Base-by-base conservation (phyloP, 2,888 invertebrate species). In the Pilophorus perplexus region DNA sequence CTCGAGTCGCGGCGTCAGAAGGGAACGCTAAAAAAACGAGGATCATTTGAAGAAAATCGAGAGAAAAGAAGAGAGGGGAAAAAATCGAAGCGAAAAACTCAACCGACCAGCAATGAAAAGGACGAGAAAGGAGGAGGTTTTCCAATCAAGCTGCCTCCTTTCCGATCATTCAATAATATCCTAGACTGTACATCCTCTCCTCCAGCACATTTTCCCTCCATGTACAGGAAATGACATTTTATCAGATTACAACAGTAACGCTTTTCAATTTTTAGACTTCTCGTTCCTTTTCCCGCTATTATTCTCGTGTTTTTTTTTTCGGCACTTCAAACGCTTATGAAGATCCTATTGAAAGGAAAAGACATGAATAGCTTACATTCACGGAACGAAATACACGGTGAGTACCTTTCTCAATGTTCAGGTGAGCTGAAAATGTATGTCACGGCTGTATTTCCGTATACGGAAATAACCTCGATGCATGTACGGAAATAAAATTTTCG, bases 201-300 rank as follows among this genome's bases (percentile, higher is more conserved):
- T n/a, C n/a, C n/a, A n/a, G n/a, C n/a, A n/a, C n/a, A n/a, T n/a
- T n/a, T n/a, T n/a, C n/a, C n/a, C n/a, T n/a, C n/a, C 57, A 40
- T 57, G 57, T 40, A 38, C 38, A 38, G 57, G 57, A 57, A 57
- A 57, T 57, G 40, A 38, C 57, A 10, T 20, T 57, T 57, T 57
- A 57, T 38, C 57, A 57, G 40, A 57, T 57, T 57, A 57, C 57
- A 57, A 18, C 6, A 6, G 18, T 37, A 57, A 40, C 57, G 57
- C 57, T 57, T 37, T 57, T 57, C 40, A 38, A 57, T 38, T 57
- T 38, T 57, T 20, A 23, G 38, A 5, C 37, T 23, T 20, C 20
- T 18, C 37, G 33, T 37, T 25, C 27, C 20, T 52, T 22, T 4
- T 27, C 27, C 8, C 12, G 48, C 12, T 27, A 22, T 18, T 50